These are phyloP conservation scores for Stegastes partitus DNA, from an alignment of 2,113 vertebrate species.

Conservation along the genomic window DNA sequence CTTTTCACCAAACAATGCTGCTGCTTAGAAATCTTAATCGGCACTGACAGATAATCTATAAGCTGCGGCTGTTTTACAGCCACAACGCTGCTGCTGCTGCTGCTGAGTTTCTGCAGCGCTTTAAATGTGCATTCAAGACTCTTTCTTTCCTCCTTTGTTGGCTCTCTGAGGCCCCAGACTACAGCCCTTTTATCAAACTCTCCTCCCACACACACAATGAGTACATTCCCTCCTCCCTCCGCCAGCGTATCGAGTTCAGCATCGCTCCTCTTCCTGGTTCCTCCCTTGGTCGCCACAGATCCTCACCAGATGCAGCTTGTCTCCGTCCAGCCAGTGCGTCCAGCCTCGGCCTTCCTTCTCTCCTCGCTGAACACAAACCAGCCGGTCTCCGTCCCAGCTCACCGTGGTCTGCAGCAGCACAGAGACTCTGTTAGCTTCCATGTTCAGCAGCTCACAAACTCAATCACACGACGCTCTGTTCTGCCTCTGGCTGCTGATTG, in stretches of 20 bases:
- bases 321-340: constrained; percentile 92
- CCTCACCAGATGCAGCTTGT: constrained; percentile 91
- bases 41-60: constrained; percentile 31
- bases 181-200: not conserved
- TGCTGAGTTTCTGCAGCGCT: not conserved
- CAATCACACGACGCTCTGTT: constrained; percentile 11
- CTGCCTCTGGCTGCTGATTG: not conserved
- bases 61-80: constrained; percentile 22
- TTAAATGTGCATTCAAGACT: constrained; percentile 9
- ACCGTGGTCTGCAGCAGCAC: constrained; percentile 86
- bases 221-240: constrained; percentile 11
- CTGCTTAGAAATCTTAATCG: constrained; percentile 53
- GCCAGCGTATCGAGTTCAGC: constrained; percentile 14
- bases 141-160: constrained; percentile 5
- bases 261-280: not conserved
- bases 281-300: not conserved
- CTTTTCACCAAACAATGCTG: constrained; percentile 46
- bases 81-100: not conserved
- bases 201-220: not conserved
- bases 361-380: constrained; percentile 91
- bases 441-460: constrained; percentile 23
- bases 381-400: constrained; percentile 91
- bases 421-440: constrained; percentile 33
- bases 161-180: too few relatives aligned
- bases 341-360: constrained; percentile 94